These are phyloP conservation scores for Tetramorium simillimum DNA, from an alignment of 1,140 invertebrate species.

Conservation along the genomic window DNA sequence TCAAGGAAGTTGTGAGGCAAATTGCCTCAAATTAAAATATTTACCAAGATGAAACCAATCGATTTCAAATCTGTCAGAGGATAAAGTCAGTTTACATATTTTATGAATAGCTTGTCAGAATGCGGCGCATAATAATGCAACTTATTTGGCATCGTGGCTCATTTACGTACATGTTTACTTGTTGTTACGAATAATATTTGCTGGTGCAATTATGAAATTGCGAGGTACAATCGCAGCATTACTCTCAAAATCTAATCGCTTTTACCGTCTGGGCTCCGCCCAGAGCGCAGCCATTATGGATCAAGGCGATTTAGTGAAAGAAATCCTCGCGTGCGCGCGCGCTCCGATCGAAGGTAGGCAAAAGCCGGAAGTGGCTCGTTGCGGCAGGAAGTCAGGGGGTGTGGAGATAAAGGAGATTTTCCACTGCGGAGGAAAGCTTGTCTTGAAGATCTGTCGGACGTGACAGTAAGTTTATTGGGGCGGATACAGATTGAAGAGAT, in stretches of 20 bases:
- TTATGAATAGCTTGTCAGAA: not conserved
- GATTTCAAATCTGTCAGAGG: not conserved
- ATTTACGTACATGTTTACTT: not conserved
- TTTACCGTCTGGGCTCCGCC: slow-evolving; percentile 15
- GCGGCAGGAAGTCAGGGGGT: slow-evolving; percentile 51
- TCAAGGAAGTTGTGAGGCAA: not conserved
- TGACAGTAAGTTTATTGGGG: slow-evolving; percentile 71
- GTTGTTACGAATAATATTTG: not conserved
- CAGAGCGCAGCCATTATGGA: slow-evolving; percentile 27
- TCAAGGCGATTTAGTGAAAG: slow-evolving; percentile 39
- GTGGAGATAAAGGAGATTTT: slow-evolving; percentile 62
- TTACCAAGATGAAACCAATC: slow-evolving; percentile 11
- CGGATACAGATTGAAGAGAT: slow-evolving; percentile 70
- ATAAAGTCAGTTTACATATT: not conserved
- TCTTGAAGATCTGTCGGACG: slow-evolving; percentile 61
- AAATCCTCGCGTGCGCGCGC: slow-evolving; percentile 20
- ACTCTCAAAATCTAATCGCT: slow-evolving; percentile 28
- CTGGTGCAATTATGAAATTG: not conserved
- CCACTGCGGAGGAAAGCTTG: slow-evolving; percentile 31
- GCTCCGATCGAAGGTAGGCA: slow-evolving; percentile 49
- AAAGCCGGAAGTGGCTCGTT: slow-evolving; percentile 61
- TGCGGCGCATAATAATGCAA: not conserved
- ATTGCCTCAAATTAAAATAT: slow-evolving; percentile 28
- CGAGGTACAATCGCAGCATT: not conserved
- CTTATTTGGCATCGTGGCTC: no score